phyloP scores from a whole-genome alignment of 2,888 invertebrate genomes.

The Chouioia cunea region DNA sequence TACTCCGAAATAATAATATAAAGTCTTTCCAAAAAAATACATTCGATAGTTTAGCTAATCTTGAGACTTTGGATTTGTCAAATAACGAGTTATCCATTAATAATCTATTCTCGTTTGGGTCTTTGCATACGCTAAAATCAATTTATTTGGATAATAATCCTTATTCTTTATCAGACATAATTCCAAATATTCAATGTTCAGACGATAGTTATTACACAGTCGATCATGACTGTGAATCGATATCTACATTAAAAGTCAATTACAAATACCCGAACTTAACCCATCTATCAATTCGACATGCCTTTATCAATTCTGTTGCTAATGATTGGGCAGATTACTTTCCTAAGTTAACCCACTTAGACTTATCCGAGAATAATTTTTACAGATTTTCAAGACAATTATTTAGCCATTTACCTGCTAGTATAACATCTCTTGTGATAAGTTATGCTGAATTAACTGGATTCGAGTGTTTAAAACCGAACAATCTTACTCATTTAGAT shows the following conservation, averaged over 20 bases:
- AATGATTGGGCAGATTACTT: constrained; percentile 3
- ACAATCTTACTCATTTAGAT: constrained; percentile 8
- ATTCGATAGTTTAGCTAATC: constrained; percentile 49
- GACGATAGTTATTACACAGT: neutral
- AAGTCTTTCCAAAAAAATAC: constrained; percentile 45
- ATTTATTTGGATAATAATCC: neutral
- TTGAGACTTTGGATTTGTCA: constrained; percentile 54
- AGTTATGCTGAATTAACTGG: constrained; percentile 1
- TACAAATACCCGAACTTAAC: constrained; percentile 34
- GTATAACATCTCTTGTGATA: constrained; percentile 27
- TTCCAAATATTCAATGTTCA: neutral
- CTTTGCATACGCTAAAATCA: neutral
- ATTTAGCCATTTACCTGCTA: constrained; percentile 6
- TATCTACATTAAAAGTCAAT: neutral
- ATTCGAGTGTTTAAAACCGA: neutral
- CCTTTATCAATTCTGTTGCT: constrained; percentile 6
- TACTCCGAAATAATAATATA: constrained; percentile 46
- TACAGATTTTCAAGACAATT: neutral
- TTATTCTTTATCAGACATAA: neutral
- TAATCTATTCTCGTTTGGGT: constrained; percentile 20
- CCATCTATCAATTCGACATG: constrained; percentile 30
- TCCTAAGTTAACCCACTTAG: constrained; percentile 35
- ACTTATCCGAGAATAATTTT: constrained; percentile 37
- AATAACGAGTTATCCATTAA: constrained; percentile 48
- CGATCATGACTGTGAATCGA: too few species aligned